Base-by-base conservation (phyloP, 2,797 vertebrate genomes). In the Ambastaia sidthimunki region DNA sequence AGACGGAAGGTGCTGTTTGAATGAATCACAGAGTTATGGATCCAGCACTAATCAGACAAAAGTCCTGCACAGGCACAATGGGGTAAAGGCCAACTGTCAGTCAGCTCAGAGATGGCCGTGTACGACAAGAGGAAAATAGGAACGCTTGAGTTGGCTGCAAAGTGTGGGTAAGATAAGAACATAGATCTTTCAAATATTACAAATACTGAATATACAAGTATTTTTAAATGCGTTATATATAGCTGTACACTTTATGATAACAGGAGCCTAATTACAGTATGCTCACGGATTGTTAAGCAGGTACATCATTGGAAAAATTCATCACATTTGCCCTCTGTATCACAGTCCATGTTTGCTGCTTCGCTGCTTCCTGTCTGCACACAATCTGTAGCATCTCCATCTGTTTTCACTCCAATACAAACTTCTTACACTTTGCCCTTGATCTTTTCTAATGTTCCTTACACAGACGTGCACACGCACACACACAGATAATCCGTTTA, bases 361-460 rank as follows among this genome's bases (percentile, higher is more conserved):
- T 74, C 25, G 21, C 44, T 37, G 21, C 54, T 12, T 78, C 50
- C 34, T 19, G 15, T 16, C 62, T 5, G 16, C 65, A 44, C 19
- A 7, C 21, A 37, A 69, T 70, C 54, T 78, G 66, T 62, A 71
- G n/a, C 57, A 52, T 78, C 54, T 77, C 57, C 70, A 81, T 84
- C 50, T 75, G 71, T 60, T 79, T 74, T 72, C 72, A 60, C 44
- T 68, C 80, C 19, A 47, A 77, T 7, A 44, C 23, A 62, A 47
- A 71, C 65, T 74, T 48, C 62, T 60, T 62, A 50, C 80, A 78
- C 69, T 28, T 76, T 65, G 47, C 50, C 69, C 69, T 73, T 73
- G 65, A 80, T 76, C 68, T 71, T 76, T 19, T 63, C 47, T 66
- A 76, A 75, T 71, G 60, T 81, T 74, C 52, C 21, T 65, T 31